A percentile compares a stretch with the other conserved stretches of the same genome.
phyloP scores from a whole-genome alignment of 2,113 vertebrate species.

The Ciconia maguari region DNA sequence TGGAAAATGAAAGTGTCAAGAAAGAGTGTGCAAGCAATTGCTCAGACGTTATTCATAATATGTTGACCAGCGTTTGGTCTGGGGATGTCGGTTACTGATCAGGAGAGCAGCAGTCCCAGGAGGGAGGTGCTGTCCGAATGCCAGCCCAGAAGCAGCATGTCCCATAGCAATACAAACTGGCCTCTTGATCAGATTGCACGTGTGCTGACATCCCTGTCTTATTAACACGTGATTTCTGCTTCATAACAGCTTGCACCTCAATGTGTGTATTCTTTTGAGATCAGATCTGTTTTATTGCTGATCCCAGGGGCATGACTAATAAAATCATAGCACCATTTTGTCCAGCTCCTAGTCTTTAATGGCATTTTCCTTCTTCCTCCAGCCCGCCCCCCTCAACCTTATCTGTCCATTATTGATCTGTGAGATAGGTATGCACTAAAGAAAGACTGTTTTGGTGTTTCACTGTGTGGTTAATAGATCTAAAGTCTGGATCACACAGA shows the following conservation, averaged over 20 bases:
- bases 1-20: background rate
- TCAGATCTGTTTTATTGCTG: background rate
- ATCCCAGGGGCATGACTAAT: background rate
- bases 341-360: background rate
- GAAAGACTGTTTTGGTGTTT: background rate
- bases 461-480: background rate
- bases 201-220: background rate
- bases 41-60: rapidly evolving
- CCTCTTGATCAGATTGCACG: background rate
- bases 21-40: background rate
- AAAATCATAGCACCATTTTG: background rate
- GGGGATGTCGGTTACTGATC: background rate
- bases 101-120: background rate
- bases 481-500: background rate
- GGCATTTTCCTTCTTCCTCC: background rate
- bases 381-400: background rate
- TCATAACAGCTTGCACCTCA: background rate
- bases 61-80: background rate
- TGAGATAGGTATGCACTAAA: background rate
- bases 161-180: background rate
- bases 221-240: background rate
- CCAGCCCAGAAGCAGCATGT: too few relatives aligned
- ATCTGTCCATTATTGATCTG: background rate
- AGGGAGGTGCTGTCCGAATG: background rate
- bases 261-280: background rate